Evolutionary conservation across 1,140 invertebrate genomes (phyloP).

Genomic region (Philopotamus ludificatus): DNA sequence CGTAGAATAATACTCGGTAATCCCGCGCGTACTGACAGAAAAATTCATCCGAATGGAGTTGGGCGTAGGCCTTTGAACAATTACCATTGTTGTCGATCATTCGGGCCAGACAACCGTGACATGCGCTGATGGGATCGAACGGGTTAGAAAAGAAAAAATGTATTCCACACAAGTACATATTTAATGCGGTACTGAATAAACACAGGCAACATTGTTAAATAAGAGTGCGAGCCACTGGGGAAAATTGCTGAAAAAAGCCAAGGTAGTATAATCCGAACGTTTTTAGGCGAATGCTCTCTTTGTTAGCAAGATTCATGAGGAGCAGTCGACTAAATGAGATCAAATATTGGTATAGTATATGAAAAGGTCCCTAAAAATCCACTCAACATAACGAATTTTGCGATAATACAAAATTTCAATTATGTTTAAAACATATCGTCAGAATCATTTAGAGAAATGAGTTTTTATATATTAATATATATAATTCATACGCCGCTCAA

Average conservation of each 20-base stretch:
- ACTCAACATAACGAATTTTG: background rate
- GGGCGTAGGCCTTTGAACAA: background rate
- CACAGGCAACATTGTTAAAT: too few species aligned
- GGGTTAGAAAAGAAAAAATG: background rate
- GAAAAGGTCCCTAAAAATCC: conserved; percentile 1
- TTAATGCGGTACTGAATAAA: too few species aligned
- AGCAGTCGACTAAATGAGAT: conserved; percentile 9
- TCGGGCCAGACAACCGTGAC: background rate
- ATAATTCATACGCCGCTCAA: too few species aligned
- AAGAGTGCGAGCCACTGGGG: background rate
- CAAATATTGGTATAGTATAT: conserved; percentile 20
- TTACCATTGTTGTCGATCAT: too few species aligned
- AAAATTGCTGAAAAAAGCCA: background rate
- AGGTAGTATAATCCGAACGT: background rate
- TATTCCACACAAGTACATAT: too few species aligned
- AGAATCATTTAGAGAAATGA: too few species aligned
- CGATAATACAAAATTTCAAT: too few species aligned
- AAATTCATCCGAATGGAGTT: too few species aligned
- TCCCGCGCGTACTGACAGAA: background rate
- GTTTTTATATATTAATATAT: too few species aligned
- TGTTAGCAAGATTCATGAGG: conserved; percentile 10
- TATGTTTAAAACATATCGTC: too few species aligned
- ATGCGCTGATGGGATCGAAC: background rate
- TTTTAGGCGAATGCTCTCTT: conserved; percentile 8
- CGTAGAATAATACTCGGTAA: conserved; percentile 11